Evolutionary conservation across 2,797 vertebrate genomes (phyloP).

Genomic region (Ptychobarbus kaznakovi): DNA sequence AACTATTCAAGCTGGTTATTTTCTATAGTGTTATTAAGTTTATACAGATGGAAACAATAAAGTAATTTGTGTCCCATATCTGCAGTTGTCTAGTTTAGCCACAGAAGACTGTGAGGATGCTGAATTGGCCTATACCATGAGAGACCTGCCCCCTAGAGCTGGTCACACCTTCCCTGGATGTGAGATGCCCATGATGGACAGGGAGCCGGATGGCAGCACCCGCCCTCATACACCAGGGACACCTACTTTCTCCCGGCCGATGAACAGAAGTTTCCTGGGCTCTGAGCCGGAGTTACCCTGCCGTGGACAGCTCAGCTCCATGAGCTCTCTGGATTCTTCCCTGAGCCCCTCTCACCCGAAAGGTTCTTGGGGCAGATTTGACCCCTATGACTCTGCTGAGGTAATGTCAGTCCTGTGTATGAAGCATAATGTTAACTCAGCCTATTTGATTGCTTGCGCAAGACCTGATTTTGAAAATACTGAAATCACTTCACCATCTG

Average conservation of each 20-base stretch:
- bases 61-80: neutral
- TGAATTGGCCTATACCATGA: slow-evolving; percentile 83
- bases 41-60: neutral
- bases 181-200: slow-evolving; percentile 31
- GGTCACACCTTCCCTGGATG: slow-evolving; percentile 50
- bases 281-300: slow-evolving; percentile 58
- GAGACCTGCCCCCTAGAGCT: slow-evolving; percentile 70
- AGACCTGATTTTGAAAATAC: neutral
- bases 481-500: neutral
- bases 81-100: slow-evolving; percentile 74
- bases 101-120: slow-evolving; percentile 83
- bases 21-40: neutral
- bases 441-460: neutral
- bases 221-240: slow-evolving; percentile 40
- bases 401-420: slow-evolving; percentile 68
- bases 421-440: neutral
- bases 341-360: slow-evolving; percentile 83
- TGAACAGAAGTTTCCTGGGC: slow-evolving; percentile 48
- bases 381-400: slow-evolving; percentile 93
- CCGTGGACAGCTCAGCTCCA: slow-evolving; percentile 65
- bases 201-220: slow-evolving; percentile 57
- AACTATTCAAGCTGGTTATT: neutral
- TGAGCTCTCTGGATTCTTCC: slow-evolving; percentile 78
- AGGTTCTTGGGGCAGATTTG: slow-evolving; percentile 89
- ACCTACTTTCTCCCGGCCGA: slow-evolving; percentile 43